These are phyloP conservation scores for Drosophila bifasciata DNA, from an alignment of 1,140 invertebrate genomes.

Conservation along the genomic window DNA sequence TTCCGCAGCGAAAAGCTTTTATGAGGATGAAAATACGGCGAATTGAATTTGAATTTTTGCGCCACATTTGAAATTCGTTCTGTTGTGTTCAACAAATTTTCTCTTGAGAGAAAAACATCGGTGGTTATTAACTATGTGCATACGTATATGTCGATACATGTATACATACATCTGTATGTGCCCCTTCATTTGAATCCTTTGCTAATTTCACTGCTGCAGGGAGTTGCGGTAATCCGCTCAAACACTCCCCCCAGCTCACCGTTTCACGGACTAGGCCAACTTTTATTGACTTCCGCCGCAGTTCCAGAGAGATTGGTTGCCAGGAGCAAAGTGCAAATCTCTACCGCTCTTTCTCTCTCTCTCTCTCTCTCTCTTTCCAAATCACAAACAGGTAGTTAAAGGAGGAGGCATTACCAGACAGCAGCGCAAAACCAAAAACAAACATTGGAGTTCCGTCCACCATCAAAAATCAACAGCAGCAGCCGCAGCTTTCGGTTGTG, in stretches of 20 bases:
- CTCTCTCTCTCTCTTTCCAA: background rate
- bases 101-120: too few species aligned
- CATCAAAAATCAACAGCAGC: conserved; percentile 63
- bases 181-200: background rate
- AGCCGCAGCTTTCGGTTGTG: conserved; percentile 8
- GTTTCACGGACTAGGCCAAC: conserved; percentile 65
- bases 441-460: conserved; percentile 45
- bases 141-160: too few species aligned
- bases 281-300: conserved; percentile 75
- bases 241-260: conserved; percentile 22
- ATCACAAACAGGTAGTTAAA: conserved; percentile 37
- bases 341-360: conserved; percentile 41
- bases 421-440: conserved; percentile 50
- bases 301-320: conserved; percentile 1
- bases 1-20: background rate
- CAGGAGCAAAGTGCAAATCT: conserved; percentile 64
- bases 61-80: background rate
- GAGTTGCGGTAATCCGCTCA: conserved; percentile 42
- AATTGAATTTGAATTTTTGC: background rate
- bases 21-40: background rate
- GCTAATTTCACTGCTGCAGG: conserved; percentile 52
- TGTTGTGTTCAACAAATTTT: too few species aligned
- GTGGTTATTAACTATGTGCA: too few species aligned
- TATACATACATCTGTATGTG: background rate
- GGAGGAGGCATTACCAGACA: conserved; percentile 5